These are phyloP conservation scores for Rhagonycha lutea DNA, from an alignment of 2,888 invertebrate species.

Conservation along the genomic window DNA sequence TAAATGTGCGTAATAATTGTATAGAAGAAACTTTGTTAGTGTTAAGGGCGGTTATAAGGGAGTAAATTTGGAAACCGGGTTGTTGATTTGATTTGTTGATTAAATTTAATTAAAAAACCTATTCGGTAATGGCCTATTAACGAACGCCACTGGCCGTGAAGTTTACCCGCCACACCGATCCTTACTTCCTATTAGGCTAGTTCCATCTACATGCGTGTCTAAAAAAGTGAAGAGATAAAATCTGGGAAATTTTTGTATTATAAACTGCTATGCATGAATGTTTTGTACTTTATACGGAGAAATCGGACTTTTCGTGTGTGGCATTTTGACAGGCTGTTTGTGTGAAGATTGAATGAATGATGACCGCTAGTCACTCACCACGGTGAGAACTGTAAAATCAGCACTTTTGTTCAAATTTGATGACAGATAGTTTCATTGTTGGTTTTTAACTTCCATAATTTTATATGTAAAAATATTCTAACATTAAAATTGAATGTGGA, in stretches of 20 bases:
- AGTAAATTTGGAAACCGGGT: constrained; percentile 37
- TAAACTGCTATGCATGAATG: constrained; percentile 42
- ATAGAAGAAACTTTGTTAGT: background rate
- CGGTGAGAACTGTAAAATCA: constrained; percentile 30
- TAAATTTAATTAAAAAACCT: constrained; percentile 45
- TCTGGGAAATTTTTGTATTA: constrained; percentile 41
- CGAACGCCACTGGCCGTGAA: constrained; percentile 44
- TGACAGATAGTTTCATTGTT: constrained; percentile 30
- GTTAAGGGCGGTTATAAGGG: constrained; percentile 16
- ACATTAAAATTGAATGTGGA: background rate
- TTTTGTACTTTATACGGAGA: constrained; percentile 40
- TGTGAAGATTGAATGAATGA: constrained; percentile 36
- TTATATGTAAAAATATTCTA: background rate
- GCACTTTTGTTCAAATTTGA: constrained; percentile 34
- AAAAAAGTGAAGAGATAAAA: constrained; percentile 37
- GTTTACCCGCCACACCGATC: constrained; percentile 31
- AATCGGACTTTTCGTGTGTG: constrained; percentile 41
- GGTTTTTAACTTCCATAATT: background rate
- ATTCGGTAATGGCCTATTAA: constrained; percentile 44
- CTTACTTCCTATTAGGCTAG: constrained; percentile 34
- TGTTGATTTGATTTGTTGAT: constrained; percentile 46
- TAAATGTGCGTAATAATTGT: background rate
- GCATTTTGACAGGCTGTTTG: constrained; percentile 39
- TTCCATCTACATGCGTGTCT: constrained; percentile 33
- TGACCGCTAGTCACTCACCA: constrained; percentile 33